Percentiles rank a stretch among this genome's conserved stretches.
Evolutionary conservation across 2,113 vertebrate species (phyloP).

Genomic region (Hirundichthys speculiger): DNA sequence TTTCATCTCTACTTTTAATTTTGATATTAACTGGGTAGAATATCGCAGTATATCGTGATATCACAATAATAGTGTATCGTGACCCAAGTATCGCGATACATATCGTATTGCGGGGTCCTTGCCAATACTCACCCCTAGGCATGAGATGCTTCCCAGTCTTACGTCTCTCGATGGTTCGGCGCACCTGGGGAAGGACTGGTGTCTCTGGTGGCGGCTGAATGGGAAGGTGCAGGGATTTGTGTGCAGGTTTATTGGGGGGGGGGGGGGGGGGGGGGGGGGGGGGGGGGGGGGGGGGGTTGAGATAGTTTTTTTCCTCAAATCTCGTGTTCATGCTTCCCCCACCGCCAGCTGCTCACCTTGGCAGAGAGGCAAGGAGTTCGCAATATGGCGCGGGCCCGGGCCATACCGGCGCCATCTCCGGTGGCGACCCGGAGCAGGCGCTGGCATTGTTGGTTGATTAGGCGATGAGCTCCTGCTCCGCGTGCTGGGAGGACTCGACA

Average conservation of each 20-base stretch:
- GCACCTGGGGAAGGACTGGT: conserved; percentile 40
- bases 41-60: too few relatives aligned
- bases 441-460: conserved; percentile 65
- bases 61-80: too few relatives aligned
- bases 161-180: conserved; percentile 53
- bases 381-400: conserved; percentile 53
- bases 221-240: conserved; percentile 45
- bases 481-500: conserved; percentile 16
- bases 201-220: neutral
- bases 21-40: too few relatives aligned
- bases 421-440: conserved; percentile 56
- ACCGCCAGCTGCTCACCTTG: conserved; percentile 76
- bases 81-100: too few relatives aligned
- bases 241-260: conserved; percentile 32
- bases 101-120: too few relatives aligned
- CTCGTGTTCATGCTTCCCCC: conserved; percentile 34
- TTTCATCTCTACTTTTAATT: too few relatives aligned
- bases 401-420: conserved; percentile 48
- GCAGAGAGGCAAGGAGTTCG: conserved; percentile 62
- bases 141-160: conserved; percentile 31
- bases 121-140: too few relatives aligned
- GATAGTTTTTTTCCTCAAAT: neutral
- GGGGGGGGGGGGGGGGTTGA: neutral
- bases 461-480: conserved; percentile 56
- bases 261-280: neutral